Evolutionary conservation across 2,113 vertebrate species (phyloP).

Genomic region (Sinocyclocheilus grahami): DNA sequence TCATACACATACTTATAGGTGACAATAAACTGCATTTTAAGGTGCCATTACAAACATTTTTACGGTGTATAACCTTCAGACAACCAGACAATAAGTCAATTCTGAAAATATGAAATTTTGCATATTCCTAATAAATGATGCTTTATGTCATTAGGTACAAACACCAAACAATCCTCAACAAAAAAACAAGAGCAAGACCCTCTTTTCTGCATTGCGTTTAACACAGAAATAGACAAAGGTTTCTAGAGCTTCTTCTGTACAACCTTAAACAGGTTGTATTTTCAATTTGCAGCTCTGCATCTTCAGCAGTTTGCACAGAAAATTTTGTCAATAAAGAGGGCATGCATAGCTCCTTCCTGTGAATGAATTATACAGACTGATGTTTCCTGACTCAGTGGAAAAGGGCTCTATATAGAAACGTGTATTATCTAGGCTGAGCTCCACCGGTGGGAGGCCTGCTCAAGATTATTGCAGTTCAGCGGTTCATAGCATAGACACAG

Average conservation of each 20-base stretch:
- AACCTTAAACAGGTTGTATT: constrained; percentile 12
- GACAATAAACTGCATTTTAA: neutral
- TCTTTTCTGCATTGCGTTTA: neutral
- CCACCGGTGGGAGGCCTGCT: neutral
- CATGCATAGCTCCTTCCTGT: constrained; percentile 29
- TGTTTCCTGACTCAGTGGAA: constrained; percentile 51
- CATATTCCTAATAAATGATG: neutral
- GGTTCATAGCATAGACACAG: neutral
- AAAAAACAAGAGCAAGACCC: neutral
- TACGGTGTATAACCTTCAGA: neutral
- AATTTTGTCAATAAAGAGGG: constrained; percentile 46
- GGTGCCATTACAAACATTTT: neutral
- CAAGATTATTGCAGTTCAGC: constrained; percentile 26
- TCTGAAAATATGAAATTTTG: neutral
- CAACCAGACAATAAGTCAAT: neutral
- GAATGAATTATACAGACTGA: constrained; percentile 60
- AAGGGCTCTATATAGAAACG: constrained; percentile 49
- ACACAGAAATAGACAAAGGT: neutral
- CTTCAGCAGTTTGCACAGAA: constrained; percentile 41
- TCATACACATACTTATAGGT: neutral
- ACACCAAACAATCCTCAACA: neutral
- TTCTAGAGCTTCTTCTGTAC: neutral
- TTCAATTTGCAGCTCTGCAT: constrained; percentile 26
- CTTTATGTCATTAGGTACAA: neutral
- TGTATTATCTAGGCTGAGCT: constrained; percentile 25